Base-by-base conservation (phyloP, 1,140 invertebrate species). In the Hydropsyche tenuis region DNA sequence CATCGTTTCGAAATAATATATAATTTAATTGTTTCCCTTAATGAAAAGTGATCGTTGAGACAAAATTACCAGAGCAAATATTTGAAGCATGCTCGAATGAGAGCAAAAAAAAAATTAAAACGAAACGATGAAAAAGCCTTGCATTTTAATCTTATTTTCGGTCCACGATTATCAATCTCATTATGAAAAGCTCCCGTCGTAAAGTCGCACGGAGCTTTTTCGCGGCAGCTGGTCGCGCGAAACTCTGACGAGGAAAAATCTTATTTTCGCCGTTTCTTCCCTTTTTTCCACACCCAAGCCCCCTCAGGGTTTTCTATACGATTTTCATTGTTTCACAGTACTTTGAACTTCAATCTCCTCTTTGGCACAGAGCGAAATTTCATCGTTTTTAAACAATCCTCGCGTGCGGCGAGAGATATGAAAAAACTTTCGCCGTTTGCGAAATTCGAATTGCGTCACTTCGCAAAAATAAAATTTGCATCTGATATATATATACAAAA, bases 331-430 rank as follows among this genome's bases (percentile, higher is more conserved):
- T 60, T 60, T 60, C 56, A 60, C 56, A 60, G 56, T 20, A 27
- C 23, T 60, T 60, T 27, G 56, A 60, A 60, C 56, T 60, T 60
- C 56, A 53, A 53, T 53, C 48, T 53, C 18, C 20, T 53, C 48
- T 53, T 53, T 9, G 20, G 46, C 12, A 53, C n/a, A 20, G 48
- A 20, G 20, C 7, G 14, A 60, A 60, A 60, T 60, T 60, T 60
- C 56, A 60, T 60, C 56, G 56, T 60, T 60, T 60, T 60, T 60
- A 60, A 60, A 60, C 56, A 60, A 60, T 60, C 56, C 56, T 60
- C 56, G 22, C 30, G 30, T 23, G 7, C 56, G 45, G 45, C 45
- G 56, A 27, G 11, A 60, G 56, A 60, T 60, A 60, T 60, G 56
- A 60, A 60, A 60, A 60, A 60, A 60, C 18, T 60, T 60, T 60